phyloP scores from a whole-genome alignment of 2,113 vertebrate species.

The Chaetodon auriga region DNA sequence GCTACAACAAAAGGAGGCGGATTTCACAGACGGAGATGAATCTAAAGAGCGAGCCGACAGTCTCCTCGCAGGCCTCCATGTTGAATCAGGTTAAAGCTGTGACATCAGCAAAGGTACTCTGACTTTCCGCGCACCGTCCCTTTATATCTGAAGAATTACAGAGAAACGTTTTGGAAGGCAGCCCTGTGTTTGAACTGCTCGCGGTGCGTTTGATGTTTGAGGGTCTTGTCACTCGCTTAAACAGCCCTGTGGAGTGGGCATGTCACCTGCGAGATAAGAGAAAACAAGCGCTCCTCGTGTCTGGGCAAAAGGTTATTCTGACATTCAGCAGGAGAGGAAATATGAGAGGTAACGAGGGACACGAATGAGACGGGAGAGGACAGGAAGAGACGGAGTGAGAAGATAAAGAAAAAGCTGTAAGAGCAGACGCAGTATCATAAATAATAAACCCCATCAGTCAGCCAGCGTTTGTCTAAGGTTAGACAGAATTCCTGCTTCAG shows the following conservation, averaged over 20 bases:
- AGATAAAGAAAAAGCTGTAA: background rate
- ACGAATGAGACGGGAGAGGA: background rate
- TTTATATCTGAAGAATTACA: slow-evolving; percentile 19
- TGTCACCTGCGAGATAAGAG: slow-evolving; percentile 55
- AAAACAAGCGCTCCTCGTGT: slow-evolving; percentile 70
- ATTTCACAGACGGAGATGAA: background rate
- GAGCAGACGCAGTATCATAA: no score
- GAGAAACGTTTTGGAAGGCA: slow-evolving; percentile 16
- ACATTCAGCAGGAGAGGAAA: slow-evolving; percentile 18
- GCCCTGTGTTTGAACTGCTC: slow-evolving; percentile 35
- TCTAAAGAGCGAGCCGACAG: background rate
- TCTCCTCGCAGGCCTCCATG: background rate
- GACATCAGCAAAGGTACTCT: slow-evolving; percentile 33
- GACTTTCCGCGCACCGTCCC: background rate
- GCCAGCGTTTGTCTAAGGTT: no score
- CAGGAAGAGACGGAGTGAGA: background rate
- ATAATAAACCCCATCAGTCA: no score
- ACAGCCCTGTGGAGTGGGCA: slow-evolving; percentile 42
- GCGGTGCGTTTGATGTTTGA: slow-evolving; percentile 43
- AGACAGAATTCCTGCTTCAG: no score
- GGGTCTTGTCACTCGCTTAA: slow-evolving; percentile 11
- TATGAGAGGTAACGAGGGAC: background rate
- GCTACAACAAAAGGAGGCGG: slow-evolving; percentile 6
- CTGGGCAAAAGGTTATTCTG: slow-evolving; percentile 50
- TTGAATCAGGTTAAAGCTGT: slow-evolving; percentile 8